A percentile compares a stretch with the other conserved stretches of the same genome.
These are phyloP conservation scores for Hetaerina titia DNA, from an alignment of 2,888 invertebrate genomes.

Conservation along the genomic window DNA sequence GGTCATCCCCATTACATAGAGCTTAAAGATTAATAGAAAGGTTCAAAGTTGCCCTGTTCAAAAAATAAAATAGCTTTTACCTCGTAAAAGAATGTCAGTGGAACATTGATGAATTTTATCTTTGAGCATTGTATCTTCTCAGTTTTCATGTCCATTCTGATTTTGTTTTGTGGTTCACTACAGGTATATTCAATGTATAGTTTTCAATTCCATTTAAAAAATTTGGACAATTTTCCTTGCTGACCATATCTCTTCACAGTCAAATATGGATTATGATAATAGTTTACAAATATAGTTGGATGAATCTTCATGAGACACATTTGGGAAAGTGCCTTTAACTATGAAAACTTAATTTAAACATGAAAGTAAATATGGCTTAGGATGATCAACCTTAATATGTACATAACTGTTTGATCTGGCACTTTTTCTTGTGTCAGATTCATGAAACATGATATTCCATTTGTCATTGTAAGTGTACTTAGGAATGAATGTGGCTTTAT, in stretches of 20 bases:
- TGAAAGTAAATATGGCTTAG: conserved; percentile 48
- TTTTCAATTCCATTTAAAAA: background rate
- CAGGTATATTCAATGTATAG: background rate
- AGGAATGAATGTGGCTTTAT: conserved; percentile 55
- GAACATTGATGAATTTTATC: background rate
- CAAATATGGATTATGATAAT: background rate
- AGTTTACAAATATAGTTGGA: background rate
- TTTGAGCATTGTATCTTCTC: background rate
- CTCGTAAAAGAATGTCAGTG: background rate
- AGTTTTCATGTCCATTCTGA: background rate
- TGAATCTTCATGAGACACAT: background rate
- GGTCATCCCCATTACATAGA: too few relatives aligned
- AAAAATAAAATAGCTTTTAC: background rate
- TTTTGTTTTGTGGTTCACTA: background rate
- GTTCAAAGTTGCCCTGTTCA: conserved; percentile 5
- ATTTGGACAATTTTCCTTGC: background rate
- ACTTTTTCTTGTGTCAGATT: conserved; percentile 4
- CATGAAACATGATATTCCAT: conserved; percentile 55
- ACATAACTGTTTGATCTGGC: conserved; percentile 19
- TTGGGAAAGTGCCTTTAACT: conserved; percentile 54
- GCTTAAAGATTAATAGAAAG: background rate
- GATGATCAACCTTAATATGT: conserved; percentile 25
- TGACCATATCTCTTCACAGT: background rate
- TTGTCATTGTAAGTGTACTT: conserved; percentile 62
- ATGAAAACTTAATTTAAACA: conserved; percentile 27